Percentiles rank a stretch among this genome's conserved stretches.
phyloP scores from a whole-genome alignment of 2,113 vertebrate genomes.

The Heloderma charlesbogerti region DNA sequence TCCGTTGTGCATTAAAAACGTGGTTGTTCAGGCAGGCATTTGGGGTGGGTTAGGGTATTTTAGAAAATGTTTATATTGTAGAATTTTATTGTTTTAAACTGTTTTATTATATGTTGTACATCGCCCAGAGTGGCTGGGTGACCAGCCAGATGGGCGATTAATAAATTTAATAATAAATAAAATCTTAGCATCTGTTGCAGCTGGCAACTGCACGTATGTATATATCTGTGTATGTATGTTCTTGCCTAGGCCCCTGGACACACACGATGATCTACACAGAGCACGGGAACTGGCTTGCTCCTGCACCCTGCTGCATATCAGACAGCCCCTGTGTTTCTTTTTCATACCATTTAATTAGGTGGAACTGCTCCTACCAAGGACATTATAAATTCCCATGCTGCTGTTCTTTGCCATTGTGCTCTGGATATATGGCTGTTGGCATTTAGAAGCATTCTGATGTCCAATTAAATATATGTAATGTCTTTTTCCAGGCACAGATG shows the following conservation, averaged over 20 bases:
- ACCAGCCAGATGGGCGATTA: too few species aligned
- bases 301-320: background rate
- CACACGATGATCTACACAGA: background rate
- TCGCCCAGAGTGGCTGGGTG: too few species aligned
- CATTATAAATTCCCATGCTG: background rate
- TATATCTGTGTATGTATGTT: background rate
- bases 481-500: slow-evolving; percentile 29
- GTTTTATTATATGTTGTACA: too few species aligned
- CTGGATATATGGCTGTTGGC: slow-evolving; percentile 22
- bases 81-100: too few species aligned
- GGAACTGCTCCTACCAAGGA: background rate
- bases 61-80: too few species aligned
- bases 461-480: slow-evolving; percentile 15
- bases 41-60: too few species aligned
- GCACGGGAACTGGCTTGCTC: background rate
- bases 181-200: background rate
- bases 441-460: slow-evolving; percentile 24
- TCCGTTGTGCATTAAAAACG: too few species aligned
- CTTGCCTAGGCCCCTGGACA: too few species aligned
- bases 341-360: background rate
- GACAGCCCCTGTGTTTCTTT: background rate
- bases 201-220: background rate
- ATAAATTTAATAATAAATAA: too few species aligned
- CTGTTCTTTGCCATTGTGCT: slow-evolving; percentile 33
- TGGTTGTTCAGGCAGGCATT: too few species aligned